Percentiles rank a stretch among this genome's conserved stretches.
Evolutionary conservation across 1,140 invertebrate genomes (phyloP).

Genomic region (Tyrophagus putrescentiae): DNA sequence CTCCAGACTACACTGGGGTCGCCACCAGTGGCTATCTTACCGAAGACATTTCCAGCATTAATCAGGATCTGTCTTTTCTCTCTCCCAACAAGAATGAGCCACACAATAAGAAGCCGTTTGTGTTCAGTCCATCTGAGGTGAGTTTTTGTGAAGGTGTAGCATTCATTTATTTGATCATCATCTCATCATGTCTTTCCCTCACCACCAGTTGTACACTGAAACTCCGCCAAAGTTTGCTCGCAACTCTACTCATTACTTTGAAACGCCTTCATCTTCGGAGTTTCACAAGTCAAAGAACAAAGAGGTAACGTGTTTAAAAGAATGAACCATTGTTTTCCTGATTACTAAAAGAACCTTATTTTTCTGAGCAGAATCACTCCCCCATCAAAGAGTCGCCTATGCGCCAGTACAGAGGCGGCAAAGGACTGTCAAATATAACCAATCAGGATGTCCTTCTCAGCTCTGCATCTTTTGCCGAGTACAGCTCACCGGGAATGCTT

Average conservation of each 20-base stretch:
- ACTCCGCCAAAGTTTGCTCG: constrained; percentile 2
- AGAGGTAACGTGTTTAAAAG: not conserved
- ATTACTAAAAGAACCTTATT: not conserved
- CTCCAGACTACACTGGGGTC: not conserved
- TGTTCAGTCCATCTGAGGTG: constrained; percentile 1
- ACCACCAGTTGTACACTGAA: not conserved
- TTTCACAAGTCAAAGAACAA: constrained; percentile 11
- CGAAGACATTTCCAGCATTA: not conserved
- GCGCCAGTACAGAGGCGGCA: not conserved
- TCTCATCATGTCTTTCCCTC: not conserved
- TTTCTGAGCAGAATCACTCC: constrained; percentile 6
- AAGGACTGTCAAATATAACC: not conserved
- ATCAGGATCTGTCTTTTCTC: not conserved
- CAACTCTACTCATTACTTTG: not conserved
- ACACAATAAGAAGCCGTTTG: not conserved
- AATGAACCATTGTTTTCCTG: not conserved
- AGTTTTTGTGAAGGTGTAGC: too few species aligned
- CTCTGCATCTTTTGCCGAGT: not conserved
- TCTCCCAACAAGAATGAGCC: not conserved
- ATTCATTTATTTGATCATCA: not conserved
- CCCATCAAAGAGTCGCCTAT: not conserved
- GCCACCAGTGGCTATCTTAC: constrained; percentile 3
- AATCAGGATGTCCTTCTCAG: not conserved
- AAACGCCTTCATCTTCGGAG: not conserved
- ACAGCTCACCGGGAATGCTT: not conserved